Evolutionary conservation across 2,113 vertebrate genomes (phyloP).

Genomic region (Spilogale gracilis): DNA sequence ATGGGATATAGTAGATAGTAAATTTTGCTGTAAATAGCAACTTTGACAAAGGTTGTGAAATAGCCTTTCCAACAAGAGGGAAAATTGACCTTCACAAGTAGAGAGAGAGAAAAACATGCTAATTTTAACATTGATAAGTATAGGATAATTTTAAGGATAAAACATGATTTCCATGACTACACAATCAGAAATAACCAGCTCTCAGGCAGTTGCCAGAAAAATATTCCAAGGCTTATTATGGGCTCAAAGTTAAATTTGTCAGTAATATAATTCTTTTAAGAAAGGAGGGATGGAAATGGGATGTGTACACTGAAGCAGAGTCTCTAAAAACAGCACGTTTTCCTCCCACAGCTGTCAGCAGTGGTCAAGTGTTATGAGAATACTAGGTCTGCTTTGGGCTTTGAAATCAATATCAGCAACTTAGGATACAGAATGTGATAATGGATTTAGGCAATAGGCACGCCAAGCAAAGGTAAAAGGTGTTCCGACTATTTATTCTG

Average conservation of each 20-base stretch:
- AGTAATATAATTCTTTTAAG: constrained; percentile 77
- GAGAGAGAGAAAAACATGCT: constrained; percentile 49
- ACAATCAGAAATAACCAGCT: constrained; percentile 79
- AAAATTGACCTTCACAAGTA: constrained; percentile 68
- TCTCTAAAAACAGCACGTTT: constrained; percentile 69
- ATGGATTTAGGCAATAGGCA: constrained; percentile 42
- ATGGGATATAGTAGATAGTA: not conserved
- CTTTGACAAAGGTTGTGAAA: constrained; percentile 42
- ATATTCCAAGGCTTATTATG: constrained; percentile 76
- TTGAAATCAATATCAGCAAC: constrained; percentile 67
- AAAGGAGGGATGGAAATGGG: constrained; percentile 61
- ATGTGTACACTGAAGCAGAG: constrained; percentile 53
- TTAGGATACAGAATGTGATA: constrained; percentile 38
- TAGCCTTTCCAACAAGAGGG: constrained; percentile 27
- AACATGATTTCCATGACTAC: constrained; percentile 80
- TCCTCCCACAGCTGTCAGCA: constrained; percentile 64
- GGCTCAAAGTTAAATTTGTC: constrained; percentile 77
- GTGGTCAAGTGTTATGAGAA: constrained; percentile 74
- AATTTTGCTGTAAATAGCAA: constrained; percentile 42
- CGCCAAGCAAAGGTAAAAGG: constrained; percentile 38
- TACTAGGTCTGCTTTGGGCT: constrained; percentile 48
- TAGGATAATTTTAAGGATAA: constrained; percentile 79
- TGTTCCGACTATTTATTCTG: constrained; percentile 41
- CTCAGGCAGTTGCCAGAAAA: constrained; percentile 75
- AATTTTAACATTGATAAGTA: constrained; percentile 77